Evolutionary conservation across 2,113 vertebrate species (phyloP).

Genomic region (Mesocricetus auratus): DNA sequence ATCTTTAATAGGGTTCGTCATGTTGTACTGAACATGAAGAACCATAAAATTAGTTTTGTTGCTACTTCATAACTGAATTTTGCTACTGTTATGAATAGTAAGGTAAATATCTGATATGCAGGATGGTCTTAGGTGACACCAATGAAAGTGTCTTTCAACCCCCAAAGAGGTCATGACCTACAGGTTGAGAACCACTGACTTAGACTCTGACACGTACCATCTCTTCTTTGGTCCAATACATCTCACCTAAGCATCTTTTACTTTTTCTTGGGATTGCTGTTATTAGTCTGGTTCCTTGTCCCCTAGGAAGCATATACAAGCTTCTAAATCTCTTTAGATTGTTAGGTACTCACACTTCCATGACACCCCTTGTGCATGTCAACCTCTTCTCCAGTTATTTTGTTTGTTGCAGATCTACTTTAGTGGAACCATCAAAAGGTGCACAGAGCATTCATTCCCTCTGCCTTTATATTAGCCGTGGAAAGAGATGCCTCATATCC

Average conservation of each 20-base stretch:
- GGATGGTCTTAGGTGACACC: neutral
- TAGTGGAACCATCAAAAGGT: neutral
- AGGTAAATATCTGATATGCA: neutral
- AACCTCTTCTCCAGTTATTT: neutral
- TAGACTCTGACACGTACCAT: neutral
- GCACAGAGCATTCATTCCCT: too few relatives aligned
- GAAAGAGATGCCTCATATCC: neutral
- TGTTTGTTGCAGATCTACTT: neutral
- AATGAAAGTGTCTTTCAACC: neutral
- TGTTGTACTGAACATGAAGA: neutral
- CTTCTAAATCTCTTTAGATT: neutral
- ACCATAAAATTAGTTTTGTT: neutral
- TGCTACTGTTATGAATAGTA: neutral
- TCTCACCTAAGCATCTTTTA: neutral
- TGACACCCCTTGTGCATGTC: neutral
- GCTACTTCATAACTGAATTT: neutral
- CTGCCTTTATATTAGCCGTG: neutral
- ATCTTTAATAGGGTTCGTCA: neutral
- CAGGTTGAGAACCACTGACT: neutral
- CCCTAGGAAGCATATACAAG: neutral
- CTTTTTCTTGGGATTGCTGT: neutral
- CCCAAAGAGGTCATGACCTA: neutral
- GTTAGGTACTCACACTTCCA: neutral
- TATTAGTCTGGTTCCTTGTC: neutral
- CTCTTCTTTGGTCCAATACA: neutral